phyloP scores from a whole-genome alignment of 2,113 vertebrate species.

The Agapornis roseicollis region DNA sequence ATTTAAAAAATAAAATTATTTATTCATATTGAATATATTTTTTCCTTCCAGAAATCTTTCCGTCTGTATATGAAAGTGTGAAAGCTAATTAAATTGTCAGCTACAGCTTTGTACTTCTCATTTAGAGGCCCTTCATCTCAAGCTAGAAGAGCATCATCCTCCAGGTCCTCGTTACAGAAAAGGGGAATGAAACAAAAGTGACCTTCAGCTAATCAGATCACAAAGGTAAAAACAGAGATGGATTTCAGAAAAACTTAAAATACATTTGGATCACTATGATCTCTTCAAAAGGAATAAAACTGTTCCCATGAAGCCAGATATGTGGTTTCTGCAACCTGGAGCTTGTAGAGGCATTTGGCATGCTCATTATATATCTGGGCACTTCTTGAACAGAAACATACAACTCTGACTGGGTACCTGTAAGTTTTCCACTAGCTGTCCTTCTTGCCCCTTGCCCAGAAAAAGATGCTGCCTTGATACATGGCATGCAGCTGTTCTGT shows the following conservation, averaged over 20 bases:
- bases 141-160: slow-evolving; percentile 1
- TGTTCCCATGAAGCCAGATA: not conserved
- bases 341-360: not conserved
- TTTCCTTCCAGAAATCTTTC: slow-evolving; percentile 20
- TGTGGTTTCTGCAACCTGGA: not conserved
- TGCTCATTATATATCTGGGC: not conserved
- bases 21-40: slow-evolving; percentile 1
- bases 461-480: not conserved
- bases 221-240: not conserved
- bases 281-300: not conserved
- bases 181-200: not conserved
- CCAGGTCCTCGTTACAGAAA: not conserved
- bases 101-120: not conserved
- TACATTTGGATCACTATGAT: not conserved
- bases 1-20: not conserved
- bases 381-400: not conserved
- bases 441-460: not conserved
- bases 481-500: not conserved
- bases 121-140: slow-evolving; percentile 18
- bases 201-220: not conserved
- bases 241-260: not conserved
- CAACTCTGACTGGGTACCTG: not conserved
- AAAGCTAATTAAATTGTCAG: slow-evolving; percentile 40
- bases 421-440: not conserved
- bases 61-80: not conserved